Conservation (phyloP, 2,113 vertebrate genomes). For the Pomatostomus ruficeps region DNA sequence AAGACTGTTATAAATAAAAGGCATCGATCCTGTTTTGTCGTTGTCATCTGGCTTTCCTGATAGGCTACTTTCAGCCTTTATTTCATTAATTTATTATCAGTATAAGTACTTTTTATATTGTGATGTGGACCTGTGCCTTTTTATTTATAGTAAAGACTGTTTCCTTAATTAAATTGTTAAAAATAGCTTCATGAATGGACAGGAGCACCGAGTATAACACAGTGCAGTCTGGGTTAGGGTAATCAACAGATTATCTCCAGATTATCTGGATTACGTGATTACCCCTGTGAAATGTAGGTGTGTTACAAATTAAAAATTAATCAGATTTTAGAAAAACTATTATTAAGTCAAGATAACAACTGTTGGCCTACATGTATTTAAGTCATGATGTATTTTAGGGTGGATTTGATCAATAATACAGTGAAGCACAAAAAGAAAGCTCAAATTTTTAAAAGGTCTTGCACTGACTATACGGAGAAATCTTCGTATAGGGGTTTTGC, state of each 20-base stretch:
- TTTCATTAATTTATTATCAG: neutral
- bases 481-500: neutral
- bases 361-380: neutral
- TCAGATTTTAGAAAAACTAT: neutral
- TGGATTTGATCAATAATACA: neutral
- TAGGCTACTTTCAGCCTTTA: neutral
- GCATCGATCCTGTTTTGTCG: neutral
- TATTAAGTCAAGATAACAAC: neutral
- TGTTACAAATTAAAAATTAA: constrained; percentile 44
- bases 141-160: neutral
- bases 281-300: constrained; percentile 13
- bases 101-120: neutral
- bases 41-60: neutral
- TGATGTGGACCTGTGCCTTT: neutral
- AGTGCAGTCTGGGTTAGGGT: neutral
- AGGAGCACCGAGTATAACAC: neutral
- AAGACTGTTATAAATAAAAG: neutral
- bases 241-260: constrained; percentile 1
- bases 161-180: neutral
- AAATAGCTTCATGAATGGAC: constrained; percentile 22
- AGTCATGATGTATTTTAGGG: neutral
- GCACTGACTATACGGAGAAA: neutral
- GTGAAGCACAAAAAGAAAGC: neutral
- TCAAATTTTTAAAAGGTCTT: neutral
- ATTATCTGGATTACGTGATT: constrained; percentile 29